Conservation (phyloP, 2,797 vertebrate genomes). For the Masticophis lateralis region DNA sequence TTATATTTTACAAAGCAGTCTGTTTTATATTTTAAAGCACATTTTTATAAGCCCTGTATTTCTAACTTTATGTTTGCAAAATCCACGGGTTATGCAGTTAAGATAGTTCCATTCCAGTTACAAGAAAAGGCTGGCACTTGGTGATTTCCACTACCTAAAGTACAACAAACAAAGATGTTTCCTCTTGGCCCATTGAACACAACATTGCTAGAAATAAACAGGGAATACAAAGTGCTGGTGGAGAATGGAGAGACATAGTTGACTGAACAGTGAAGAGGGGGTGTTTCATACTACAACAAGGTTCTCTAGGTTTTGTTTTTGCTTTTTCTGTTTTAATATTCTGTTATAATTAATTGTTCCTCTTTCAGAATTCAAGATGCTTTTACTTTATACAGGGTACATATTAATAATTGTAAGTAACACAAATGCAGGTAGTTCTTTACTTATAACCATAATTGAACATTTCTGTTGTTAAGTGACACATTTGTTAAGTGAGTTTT, state of each 20-base stretch:
- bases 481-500: neutral
- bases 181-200: neutral
- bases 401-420: neutral
- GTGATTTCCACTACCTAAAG: neutral
- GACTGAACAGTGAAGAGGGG: neutral
- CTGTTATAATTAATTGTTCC: neutral
- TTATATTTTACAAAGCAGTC: neutral
- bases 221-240: neutral
- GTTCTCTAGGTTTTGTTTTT: neutral
- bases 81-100: too few relatives aligned
- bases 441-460: neutral
- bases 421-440: neutral
- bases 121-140: neutral
- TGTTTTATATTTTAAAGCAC: neutral
- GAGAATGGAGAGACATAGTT: neutral
- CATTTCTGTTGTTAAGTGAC: neutral
- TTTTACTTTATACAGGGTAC: neutral
- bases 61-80: neutral
- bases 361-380: neutral
- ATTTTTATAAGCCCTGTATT: neutral
- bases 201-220: neutral
- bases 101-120: neutral
- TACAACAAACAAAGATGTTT: neutral
- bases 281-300: neutral
- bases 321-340: neutral